Percentiles rank a stretch among this genome's conserved stretches.
These are phyloP conservation scores for Tinamus major DNA, from an alignment of 2,797 vertebrate genomes.

Conservation along the genomic window DNA sequence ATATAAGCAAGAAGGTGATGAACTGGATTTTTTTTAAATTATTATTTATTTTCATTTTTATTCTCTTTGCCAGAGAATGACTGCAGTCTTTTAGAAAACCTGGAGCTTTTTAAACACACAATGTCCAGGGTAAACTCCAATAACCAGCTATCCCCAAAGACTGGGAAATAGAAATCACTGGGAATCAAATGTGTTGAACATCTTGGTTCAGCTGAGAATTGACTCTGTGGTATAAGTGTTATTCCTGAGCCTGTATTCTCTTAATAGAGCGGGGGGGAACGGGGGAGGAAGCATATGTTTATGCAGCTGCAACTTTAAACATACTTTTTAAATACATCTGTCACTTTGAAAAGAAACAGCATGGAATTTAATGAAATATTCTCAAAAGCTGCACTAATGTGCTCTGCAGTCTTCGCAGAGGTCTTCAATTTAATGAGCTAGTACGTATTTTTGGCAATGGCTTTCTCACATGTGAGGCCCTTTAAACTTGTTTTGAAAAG, in stretches of 20 bases:
- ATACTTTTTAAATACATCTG: not conserved
- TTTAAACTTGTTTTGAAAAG: not conserved
- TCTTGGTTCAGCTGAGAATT: not conserved
- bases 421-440: not conserved
- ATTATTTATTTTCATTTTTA: not conserved
- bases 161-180: not conserved
- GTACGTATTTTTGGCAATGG: not conserved
- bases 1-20: not conserved
- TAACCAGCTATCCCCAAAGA: not conserved
- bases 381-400: not conserved
- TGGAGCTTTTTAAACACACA: not conserved
- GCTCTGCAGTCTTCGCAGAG: not conserved
- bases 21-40: not conserved
- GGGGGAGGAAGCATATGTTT: no score
- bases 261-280: no score
- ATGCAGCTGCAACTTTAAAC: not conserved
- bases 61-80: not conserved
- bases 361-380: not conserved
- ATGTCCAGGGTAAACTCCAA: not conserved
- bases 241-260: not conserved
- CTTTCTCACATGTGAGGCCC: not conserved
- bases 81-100: not conserved
- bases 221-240: not conserved
- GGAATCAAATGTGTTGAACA: not conserved
- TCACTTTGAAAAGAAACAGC: conserved; percentile 2